These are phyloP conservation scores for Reticulitermes speratus DNA, from an alignment of 1,140 invertebrate genomes.

Conservation along the genomic window DNA sequence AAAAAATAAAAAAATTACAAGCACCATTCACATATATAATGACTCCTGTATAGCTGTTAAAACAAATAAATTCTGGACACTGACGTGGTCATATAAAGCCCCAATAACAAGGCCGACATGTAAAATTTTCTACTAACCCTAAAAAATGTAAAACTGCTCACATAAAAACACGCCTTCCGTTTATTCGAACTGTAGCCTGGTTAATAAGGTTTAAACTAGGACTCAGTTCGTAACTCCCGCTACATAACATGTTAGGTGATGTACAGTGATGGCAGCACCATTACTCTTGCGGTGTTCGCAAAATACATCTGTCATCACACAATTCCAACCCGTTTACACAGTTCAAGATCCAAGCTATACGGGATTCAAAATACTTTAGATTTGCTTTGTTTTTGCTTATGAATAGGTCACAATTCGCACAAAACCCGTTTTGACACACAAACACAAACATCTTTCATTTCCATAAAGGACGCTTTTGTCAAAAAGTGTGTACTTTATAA, in stretches of 20 bases:
- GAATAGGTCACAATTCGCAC: neutral
- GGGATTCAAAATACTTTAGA: neutral
- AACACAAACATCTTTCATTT: neutral
- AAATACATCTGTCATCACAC: neutral
- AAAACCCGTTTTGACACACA: neutral
- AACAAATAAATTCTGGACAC: too few species aligned
- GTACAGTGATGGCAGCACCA: slow-evolving; percentile 4
- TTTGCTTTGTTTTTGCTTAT: neutral
- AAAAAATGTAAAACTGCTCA: too few species aligned
- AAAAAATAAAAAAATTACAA: too few species aligned
- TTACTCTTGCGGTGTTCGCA: neutral
- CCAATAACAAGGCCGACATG: too few species aligned
- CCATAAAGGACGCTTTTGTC: neutral
- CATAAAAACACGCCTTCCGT: too few species aligned
- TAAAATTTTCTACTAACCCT: too few species aligned
- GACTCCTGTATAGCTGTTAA: too few species aligned
- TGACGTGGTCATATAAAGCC: too few species aligned
- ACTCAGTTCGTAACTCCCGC: slow-evolving; percentile 3
- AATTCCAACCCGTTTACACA: neutral
- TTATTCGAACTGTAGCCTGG: too few species aligned
- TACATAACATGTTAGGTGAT: neutral
- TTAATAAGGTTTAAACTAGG: too few species aligned
- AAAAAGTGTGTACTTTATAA: neutral
- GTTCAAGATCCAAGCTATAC: neutral
- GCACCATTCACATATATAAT: too few species aligned